phyloP scores from a whole-genome alignment of 2,797 vertebrate genomes.

The Sciaenops ocellatus region DNA sequence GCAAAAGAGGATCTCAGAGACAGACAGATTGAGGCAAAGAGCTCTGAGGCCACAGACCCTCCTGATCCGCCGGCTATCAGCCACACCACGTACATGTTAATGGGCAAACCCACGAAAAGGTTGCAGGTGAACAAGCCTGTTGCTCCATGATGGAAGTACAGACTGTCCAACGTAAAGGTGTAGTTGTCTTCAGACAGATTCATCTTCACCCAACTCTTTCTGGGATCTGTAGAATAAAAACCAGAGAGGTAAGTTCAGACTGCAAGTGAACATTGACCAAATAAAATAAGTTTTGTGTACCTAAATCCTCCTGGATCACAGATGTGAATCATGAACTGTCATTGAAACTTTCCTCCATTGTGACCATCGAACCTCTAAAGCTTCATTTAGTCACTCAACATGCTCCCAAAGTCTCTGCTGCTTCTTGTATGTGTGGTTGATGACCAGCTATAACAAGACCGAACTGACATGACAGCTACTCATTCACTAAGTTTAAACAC shows the following conservation, averaged over 20 bases:
- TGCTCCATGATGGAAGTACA: not conserved
- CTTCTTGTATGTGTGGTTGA: not conserved
- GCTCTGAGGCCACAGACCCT: not conserved
- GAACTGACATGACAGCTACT: not conserved
- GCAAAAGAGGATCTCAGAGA: slow-evolving; percentile 12
- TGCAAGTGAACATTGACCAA: not conserved
- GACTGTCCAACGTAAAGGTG: accelerated
- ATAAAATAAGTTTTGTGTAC: no score
- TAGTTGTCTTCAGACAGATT: not conserved
- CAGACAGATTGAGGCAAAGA: slow-evolving; percentile 38
- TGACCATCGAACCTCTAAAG: not conserved
- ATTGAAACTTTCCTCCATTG: no score
- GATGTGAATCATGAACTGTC: no score
- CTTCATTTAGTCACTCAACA: not conserved
- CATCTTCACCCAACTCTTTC: not conserved
- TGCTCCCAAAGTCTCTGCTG: not conserved
- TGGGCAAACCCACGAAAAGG: slow-evolving; percentile 17
- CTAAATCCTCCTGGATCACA: no score
- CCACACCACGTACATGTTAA: slow-evolving; percentile 27
- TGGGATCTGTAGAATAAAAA: not conserved
- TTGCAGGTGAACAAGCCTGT: not conserved
- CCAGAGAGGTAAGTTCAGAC: not conserved
- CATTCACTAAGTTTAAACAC: not conserved
- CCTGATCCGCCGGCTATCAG: not conserved
- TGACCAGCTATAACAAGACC: no score